These are phyloP conservation scores for Drosophila elegans DNA, from an alignment of 1,140 invertebrate species.

Conservation along the genomic window DNA sequence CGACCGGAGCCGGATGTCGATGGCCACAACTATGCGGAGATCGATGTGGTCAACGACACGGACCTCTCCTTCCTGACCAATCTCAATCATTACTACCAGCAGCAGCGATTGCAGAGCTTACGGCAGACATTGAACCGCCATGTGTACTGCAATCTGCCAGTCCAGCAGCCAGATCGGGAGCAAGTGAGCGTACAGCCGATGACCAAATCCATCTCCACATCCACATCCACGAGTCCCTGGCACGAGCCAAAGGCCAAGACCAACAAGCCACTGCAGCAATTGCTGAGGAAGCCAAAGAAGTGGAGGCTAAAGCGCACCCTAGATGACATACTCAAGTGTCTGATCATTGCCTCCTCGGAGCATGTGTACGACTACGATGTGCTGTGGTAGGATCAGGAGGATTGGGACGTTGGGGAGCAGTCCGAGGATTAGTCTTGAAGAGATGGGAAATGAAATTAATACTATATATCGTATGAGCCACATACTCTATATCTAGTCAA, in stretches of 20 bases:
- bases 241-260: constrained; percentile 47
- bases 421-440: neutral
- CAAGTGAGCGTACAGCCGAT: constrained; percentile 1
- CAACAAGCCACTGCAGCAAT: constrained; percentile 28
- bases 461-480: constrained; percentile 23
- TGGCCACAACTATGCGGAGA: constrained; percentile 74
- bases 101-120: constrained; percentile 58
- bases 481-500: constrained; percentile 73
- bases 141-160: constrained; percentile 53
- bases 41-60: constrained; percentile 75
- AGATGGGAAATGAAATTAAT: neutral
- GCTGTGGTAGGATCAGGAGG: constrained; percentile 54
- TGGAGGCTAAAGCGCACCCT: constrained; percentile 63
- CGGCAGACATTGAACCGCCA: constrained; percentile 30
- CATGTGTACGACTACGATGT: constrained; percentile 76
- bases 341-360: constrained; percentile 71
- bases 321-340: constrained; percentile 70
- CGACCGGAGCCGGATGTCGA: constrained; percentile 20
- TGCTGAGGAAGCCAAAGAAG: constrained; percentile 59
- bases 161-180: neutral
- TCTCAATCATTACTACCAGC: constrained; percentile 77
- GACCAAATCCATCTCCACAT: constrained; percentile 56
- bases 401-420: constrained; percentile 18
- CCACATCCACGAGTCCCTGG: constrained; percentile 67
- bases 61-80: constrained; percentile 77